phyloP scores from a whole-genome alignment of 1,140 invertebrate genomes.

The Penaeus japonicus region DNA sequence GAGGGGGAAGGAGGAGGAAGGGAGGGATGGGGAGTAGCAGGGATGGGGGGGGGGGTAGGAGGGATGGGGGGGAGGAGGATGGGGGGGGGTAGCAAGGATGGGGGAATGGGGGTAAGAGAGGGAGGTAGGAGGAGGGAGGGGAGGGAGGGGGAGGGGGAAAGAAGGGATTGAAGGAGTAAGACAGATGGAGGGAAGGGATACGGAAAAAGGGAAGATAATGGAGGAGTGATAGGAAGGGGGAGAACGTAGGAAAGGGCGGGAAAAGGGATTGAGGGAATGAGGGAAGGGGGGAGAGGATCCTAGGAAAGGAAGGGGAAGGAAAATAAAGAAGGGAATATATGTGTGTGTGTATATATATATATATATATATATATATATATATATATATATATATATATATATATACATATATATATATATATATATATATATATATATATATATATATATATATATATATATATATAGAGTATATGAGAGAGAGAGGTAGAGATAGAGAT shows the following conservation, averaged over 20 bases:
- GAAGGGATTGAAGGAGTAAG: no score
- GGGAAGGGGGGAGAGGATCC: neutral
- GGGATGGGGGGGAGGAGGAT: no score
- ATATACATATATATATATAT: conserved; percentile 1
- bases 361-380: conserved; percentile 6
- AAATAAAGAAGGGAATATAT: neutral
- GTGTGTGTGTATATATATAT: neutral
- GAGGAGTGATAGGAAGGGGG: neutral
- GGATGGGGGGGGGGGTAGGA: no score
- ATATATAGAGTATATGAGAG: neutral
- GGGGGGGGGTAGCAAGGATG: no score
- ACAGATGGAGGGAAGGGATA: neutral
- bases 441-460: neutral
- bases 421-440: neutral
- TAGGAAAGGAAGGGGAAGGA: neutral
- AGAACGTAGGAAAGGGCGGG: neutral
- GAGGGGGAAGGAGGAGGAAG: neutral
- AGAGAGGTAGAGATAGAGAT: neutral
- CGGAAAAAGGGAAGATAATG: neutral
- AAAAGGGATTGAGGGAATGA: neutral
- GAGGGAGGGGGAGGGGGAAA: no score
- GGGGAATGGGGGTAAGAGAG: neutral
- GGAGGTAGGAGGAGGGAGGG: no score
- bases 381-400: neutral
- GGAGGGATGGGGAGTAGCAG: neutral